phyloP scores from a whole-genome alignment of 2,113 vertebrate genomes.

The Poeciliopsis turrubarensis region DNA sequence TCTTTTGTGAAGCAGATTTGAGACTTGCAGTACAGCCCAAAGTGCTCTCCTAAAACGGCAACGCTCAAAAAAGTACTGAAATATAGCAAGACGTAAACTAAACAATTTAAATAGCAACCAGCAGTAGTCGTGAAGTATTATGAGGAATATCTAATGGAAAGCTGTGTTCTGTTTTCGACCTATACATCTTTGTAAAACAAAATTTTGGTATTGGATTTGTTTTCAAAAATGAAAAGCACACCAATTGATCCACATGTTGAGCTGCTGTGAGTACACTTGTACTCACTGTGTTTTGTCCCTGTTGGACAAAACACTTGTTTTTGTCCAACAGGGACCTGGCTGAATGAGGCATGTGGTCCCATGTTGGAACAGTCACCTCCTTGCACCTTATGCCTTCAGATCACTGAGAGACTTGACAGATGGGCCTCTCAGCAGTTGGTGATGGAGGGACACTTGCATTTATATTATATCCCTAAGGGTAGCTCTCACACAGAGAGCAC shows the following conservation, averaged over 20 bases:
- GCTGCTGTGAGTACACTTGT: background rate
- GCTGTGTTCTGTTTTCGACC: no score
- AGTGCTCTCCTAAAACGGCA: background rate
- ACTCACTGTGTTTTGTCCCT: no score
- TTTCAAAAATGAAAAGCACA: background rate
- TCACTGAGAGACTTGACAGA: slow-evolving; percentile 48
- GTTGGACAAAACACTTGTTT: background rate
- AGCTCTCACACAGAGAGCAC: slow-evolving; percentile 12
- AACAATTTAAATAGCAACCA: background rate
- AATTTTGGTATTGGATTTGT: background rate
- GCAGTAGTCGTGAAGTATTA: no score
- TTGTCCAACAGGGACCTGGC: slow-evolving; percentile 12
- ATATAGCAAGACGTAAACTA: background rate
- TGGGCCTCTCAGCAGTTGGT: slow-evolving; percentile 43
- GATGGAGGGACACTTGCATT: slow-evolving; percentile 36
- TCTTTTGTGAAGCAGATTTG: background rate
- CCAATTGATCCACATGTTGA: background rate
- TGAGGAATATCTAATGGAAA: no score
- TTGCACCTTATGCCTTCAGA: slow-evolving; percentile 35
- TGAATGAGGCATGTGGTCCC: slow-evolving; percentile 44
- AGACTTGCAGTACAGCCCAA: background rate
- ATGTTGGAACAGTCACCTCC: slow-evolving; percentile 46
- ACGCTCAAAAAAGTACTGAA: background rate
- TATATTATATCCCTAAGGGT: slow-evolving; percentile 44
- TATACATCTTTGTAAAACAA: background rate